Evolutionary conservation across 1,140 invertebrate species (phyloP), one percentile per base, ranked within the genome.

Genomic region (Drosophila lacteicornis): DNA sequence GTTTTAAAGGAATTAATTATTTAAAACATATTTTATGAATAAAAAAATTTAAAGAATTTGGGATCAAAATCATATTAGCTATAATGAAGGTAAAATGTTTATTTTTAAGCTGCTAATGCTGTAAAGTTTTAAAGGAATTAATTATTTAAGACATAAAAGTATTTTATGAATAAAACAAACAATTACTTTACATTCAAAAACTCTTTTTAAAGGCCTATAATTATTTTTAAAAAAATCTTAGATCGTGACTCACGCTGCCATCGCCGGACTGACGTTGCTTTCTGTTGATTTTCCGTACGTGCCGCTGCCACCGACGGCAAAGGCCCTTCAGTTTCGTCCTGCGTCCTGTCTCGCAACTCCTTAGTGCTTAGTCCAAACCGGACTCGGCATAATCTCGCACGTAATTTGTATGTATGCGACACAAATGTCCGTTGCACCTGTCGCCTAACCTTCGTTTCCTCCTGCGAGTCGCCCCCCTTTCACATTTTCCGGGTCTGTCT

Each of bases 351-450:
- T 5, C 51, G 12, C 36, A 49, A 19, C 27, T 71, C 46, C 69
- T 73, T 57, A 43, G 69, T 73, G 30, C 70, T 73, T 38, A 60
- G 67, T 73, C 46, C 70, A 73, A 74, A 74, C 71, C 71, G 71
- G 71, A 75, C 71, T 75, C 70, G 71, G 71, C 71, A 75, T 75
- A 75, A 88, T 88, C 84, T 84, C 80, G 74, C 84, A 88, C 84
- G 84, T 88, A 90, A 88, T 90, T 88, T 90, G 85, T 88, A 87
- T 84, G 81, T 75, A 78, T 90, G 85, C 85, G 77, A 90, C 85
- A 88, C 62, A 88, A 87, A 84, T 87, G 84, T 88, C 84, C 85
- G 45, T 75, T 90, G 84, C 84, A 88, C 84, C 85, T 88, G 84
- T 75, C 81, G 61, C 57, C 80, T 30, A 73, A 73, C 33, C 70